phyloP scores from a whole-genome alignment of 2,888 invertebrate genomes.

The Rotaria socialis region DNA sequence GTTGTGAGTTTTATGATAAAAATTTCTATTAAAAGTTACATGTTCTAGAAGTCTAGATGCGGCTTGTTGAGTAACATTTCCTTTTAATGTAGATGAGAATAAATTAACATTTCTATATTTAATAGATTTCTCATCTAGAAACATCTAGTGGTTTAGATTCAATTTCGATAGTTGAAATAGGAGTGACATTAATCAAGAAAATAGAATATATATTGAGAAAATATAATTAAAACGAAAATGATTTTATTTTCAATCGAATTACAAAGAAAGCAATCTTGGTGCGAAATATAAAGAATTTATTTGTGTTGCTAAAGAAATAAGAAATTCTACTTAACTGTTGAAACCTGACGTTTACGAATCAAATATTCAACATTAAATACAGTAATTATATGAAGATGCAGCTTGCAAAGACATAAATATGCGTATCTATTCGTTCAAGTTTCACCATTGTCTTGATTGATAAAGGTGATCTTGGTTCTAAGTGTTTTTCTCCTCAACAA shows the following conservation, averaged over 20 bases:
- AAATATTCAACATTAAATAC: too few relatives aligned
- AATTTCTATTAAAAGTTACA: background rate
- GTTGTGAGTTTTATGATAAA: background rate
- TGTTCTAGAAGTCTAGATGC: background rate
- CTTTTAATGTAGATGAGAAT: background rate
- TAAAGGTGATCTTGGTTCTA: too few relatives aligned
- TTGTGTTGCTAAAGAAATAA: background rate
- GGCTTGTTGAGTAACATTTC: background rate
- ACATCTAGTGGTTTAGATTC: background rate
- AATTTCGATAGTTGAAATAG: background rate
- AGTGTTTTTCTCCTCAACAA: too few relatives aligned
- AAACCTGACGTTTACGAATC: too few relatives aligned
- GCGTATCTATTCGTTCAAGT: too few relatives aligned
- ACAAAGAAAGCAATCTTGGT: background rate
- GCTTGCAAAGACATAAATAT: too few relatives aligned
- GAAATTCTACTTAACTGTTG: too few relatives aligned
- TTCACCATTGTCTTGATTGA: too few relatives aligned
- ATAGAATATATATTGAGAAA: background rate
- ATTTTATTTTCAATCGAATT: background rate
- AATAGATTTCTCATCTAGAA: background rate
- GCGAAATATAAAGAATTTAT: background rate
- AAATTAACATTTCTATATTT: background rate
- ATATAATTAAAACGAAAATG: background rate
- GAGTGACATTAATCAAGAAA: too few relatives aligned
- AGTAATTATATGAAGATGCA: too few relatives aligned